Base-by-base conservation (phyloP, 2,113 vertebrate species). In the Chionomys nivalis region DNA sequence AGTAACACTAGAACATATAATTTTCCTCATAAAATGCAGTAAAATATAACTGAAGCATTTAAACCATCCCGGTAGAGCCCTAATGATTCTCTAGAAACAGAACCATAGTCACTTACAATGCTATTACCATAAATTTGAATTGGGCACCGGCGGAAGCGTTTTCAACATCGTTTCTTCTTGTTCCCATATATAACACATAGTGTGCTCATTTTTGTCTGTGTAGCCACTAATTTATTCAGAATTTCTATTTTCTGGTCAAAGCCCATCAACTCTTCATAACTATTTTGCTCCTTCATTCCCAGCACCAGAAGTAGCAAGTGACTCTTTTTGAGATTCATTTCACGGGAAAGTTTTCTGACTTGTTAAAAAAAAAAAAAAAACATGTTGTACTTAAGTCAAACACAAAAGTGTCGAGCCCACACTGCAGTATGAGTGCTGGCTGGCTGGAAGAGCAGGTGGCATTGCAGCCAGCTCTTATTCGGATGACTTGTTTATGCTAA, bases 51-150 rank as follows among this genome's bases (percentile, higher is more conserved):
- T 91, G 92, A 95, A 96, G 78, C 95, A 95, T 97, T 95, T 96
- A 95, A 96, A 79, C 1, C 86, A 95, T 97, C 96, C 96, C 96
- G 5, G 39, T 87, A 90, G 97, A 90, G 66, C 72, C n/a, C 55
- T 96, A 96, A 96, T 91, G 92, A 96, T 90, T 96, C 97, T 94
- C 91, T 94, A 96, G 95, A 95, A 95, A 90, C 68, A 92, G 97
- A 97, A 63, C 89, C 52, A 44, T 90, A 94, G 90, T 95, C 63
- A 81, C 93, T 96, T 94, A 72, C 95, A 95, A 97, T 91, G 92
- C 95, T 89, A 95, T 95, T 97, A 97, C 47, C 96, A 87, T 97
- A 89, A 94, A 95, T 93, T 97, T 89, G 94, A 89, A 75, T 87
- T 88, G 39, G 95, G 72, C 42, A 86, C 66, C 33, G 11, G 61